Percentiles rank a stretch among this genome's conserved stretches.
phyloP scores from a whole-genome alignment of 2,797 vertebrate species.

The Tamandua tetradactyla region DNA sequence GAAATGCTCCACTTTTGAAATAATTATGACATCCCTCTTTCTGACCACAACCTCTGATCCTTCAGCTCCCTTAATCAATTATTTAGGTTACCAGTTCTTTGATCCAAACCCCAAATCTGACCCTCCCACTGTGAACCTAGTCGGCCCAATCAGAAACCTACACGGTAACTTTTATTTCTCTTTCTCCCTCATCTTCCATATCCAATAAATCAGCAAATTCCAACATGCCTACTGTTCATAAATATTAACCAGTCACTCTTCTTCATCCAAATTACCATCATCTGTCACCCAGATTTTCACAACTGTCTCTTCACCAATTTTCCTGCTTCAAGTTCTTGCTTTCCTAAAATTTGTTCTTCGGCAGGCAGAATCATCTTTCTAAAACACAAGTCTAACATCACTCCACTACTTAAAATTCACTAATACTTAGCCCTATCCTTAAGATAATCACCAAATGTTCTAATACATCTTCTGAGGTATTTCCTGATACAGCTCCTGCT shows the following conservation, averaged over 20 bases:
- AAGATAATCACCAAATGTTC: background rate
- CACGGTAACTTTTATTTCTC: background rate
- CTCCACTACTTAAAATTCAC: background rate
- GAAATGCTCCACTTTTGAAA: background rate
- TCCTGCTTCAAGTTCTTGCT: background rate
- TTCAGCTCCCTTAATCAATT: background rate
- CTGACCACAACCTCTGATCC: background rate
- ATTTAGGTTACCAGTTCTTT: background rate
- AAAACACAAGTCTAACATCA: background rate
- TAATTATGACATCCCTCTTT: background rate
- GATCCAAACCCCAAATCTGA: background rate
- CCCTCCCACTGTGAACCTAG: background rate
- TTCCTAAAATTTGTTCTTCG: background rate
- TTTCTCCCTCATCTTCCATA: background rate
- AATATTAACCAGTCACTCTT: background rate
- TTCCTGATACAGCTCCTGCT: background rate
- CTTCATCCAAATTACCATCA: background rate
- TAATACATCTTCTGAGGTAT: background rate
- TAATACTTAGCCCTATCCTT: background rate
- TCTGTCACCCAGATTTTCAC: background rate
- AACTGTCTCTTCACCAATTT: background rate
- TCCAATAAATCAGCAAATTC: background rate
- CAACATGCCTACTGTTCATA: background rate
- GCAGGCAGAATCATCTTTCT: background rate
- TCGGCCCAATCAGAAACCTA: background rate